Conservation (phyloP, 2,113 vertebrate genomes). For the Psittacula cyanocephala region DNA sequence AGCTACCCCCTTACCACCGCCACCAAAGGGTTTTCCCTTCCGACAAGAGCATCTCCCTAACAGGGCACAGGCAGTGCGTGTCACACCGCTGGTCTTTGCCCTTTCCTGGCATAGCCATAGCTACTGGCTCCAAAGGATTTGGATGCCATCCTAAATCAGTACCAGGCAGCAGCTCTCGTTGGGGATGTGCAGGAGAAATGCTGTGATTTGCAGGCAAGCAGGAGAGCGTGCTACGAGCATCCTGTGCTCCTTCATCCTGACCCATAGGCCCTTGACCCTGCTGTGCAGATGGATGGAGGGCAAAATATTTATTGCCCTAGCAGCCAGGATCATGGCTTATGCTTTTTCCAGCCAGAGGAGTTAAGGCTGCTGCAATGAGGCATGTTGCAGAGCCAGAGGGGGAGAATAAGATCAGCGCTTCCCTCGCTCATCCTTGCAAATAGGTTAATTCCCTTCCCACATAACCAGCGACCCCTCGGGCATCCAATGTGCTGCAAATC, state of each 20-base stretch:
- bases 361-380: background rate
- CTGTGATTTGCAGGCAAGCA: background rate
- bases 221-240: accelerated
- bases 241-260: background rate
- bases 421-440: background rate
- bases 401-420: background rate
- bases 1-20: background rate
- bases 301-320: background rate
- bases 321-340: background rate
- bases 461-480: background rate
- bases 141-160: background rate
- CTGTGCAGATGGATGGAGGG: background rate
- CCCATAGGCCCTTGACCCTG: background rate
- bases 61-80: too few species aligned
- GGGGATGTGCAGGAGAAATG: background rate
- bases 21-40: background rate
- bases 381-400: background rate
- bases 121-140: background rate
- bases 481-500: background rate
- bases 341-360: background rate
- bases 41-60: too few species aligned
- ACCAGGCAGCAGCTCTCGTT: background rate
- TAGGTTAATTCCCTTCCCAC: background rate
- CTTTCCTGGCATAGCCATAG: background rate
- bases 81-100: too few species aligned